Evolutionary conservation across 2,888 invertebrate species (phyloP), one percentile per base, ranked within the genome.

Genomic region (Acanthosepion lycidas): DNA sequence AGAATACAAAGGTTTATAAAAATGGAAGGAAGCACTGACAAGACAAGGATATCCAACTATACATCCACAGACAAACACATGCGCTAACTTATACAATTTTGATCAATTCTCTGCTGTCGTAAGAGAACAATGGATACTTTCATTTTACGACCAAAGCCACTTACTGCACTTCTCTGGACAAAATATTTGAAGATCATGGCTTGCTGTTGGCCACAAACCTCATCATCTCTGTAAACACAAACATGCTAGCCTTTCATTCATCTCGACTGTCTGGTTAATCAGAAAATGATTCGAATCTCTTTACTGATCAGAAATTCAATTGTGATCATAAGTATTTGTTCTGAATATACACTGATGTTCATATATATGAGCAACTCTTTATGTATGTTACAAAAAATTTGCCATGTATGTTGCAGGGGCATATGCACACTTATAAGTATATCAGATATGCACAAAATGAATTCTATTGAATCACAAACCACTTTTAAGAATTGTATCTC

Each of bases 121-220:
- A 78, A 78, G 5, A 15, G 78, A 78, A 78, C 78, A 78, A 78
- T 78, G 78, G 78, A n/a, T n/a, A 12, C 78, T 78, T 18, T 78
- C n/a, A 23, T 23, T 59, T 59, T 6, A 59, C 26, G 23, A 59
- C 59, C 59, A 59, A 20, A 23, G 59, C 78, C n/a, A 78, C 78
- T 78, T 78, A 78, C 18, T 78, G 78, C 78, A n/a, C n/a, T 78
- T 12, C 15, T 78, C 78, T n/a, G 78, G n/a, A 78, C n/a, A n/a
- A n/a, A 78, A 78, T 78, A n/a, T n/a, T 78, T 78, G 78, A 78
- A 78, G 78, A 78, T 78, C 78, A 78, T 12, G n/a, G n/a, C n/a
- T n/a, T n/a, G 78, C 78, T 78, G 78, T 33, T 78, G 78, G 78
- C 78, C 78, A 78, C 2, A 78, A 5, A 33, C 2, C 33, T n/a